A percentile compares a stretch with the other conserved stretches of the same genome.
phyloP scores from a whole-genome alignment of 2,888 invertebrate genomes.

The Folsomia candida region DNA sequence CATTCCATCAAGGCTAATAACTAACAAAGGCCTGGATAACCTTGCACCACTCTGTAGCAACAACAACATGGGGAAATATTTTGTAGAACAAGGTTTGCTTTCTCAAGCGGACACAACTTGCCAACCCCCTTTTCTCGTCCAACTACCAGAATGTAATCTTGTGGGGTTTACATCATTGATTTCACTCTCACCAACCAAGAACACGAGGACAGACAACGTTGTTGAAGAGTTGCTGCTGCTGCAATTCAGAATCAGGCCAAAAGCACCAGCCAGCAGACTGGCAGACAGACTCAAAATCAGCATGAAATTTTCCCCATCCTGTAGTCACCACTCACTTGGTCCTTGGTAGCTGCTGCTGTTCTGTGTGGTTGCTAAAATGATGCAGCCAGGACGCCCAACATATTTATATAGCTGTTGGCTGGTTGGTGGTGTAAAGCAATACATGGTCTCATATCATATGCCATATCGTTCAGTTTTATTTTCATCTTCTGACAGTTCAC shows the following conservation, averaged over 20 bases:
- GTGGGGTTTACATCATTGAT: background rate
- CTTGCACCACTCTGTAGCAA: background rate
- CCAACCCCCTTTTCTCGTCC: background rate
- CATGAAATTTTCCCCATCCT: background rate
- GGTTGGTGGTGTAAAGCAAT: background rate
- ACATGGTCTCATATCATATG: no score
- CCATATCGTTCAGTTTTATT: constrained; percentile 1
- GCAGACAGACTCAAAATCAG: background rate
- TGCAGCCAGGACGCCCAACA: no score
- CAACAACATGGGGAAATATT: background rate
- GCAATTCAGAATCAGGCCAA: background rate
- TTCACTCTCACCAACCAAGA: background rate
- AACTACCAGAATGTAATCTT: background rate
- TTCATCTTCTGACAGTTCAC: constrained; percentile 18
- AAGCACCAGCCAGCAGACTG: no score
- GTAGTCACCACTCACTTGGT: background rate
- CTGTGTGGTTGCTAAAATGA: background rate
- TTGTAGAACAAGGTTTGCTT: background rate
- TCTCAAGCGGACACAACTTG: background rate
- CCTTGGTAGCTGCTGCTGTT: background rate
- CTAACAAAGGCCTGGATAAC: background rate
- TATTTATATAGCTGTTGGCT: no score
- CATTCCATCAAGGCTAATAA: background rate
- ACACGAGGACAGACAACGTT: background rate
- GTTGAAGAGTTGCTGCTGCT: no score